These are phyloP conservation scores for Ophion ellenae DNA, from an alignment of 2,888 invertebrate species.

Conservation along the genomic window DNA sequence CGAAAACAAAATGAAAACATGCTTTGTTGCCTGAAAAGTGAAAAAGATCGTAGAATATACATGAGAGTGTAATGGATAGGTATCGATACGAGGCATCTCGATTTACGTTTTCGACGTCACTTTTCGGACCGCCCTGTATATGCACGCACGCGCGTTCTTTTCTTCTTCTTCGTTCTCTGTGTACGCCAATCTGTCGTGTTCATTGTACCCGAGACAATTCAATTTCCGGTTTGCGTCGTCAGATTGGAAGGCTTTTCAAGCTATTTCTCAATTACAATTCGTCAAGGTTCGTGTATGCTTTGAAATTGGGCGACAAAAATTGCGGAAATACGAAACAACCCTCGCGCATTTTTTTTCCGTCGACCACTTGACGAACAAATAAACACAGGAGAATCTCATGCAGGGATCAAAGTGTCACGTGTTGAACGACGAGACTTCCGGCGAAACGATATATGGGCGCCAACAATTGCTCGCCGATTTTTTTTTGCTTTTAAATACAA, in stretches of 20 bases:
- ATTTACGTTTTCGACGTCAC: too few species aligned
- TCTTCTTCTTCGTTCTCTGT: conserved; percentile 27
- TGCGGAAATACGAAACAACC: neutral
- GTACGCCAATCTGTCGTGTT: conserved; percentile 76
- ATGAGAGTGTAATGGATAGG: neutral
- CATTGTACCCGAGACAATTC: conserved; percentile 28
- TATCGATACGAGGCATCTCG: too few species aligned
- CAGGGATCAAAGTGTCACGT: neutral
- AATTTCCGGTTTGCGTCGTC: conserved; percentile 37
- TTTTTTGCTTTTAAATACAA: too few species aligned
- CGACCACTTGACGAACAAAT: neutral
- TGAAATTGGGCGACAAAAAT: neutral
- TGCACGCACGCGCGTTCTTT: conserved; percentile 70
- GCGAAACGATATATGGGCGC: neutral
- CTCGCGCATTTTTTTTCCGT: neutral
- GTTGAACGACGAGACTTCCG: neutral
- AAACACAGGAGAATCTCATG: neutral
- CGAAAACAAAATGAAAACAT: neutral
- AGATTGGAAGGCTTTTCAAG: neutral
- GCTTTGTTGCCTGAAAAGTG: neutral
- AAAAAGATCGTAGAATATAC: neutral
- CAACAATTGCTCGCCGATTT: neutral
- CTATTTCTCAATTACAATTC: neutral
- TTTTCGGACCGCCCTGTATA: conserved; percentile 20
- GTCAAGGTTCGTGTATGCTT: neutral